Base-by-base conservation (phyloP, 37 sponge, comb jelly and placozoan species). In the Spongilla lacustris region DNA sequence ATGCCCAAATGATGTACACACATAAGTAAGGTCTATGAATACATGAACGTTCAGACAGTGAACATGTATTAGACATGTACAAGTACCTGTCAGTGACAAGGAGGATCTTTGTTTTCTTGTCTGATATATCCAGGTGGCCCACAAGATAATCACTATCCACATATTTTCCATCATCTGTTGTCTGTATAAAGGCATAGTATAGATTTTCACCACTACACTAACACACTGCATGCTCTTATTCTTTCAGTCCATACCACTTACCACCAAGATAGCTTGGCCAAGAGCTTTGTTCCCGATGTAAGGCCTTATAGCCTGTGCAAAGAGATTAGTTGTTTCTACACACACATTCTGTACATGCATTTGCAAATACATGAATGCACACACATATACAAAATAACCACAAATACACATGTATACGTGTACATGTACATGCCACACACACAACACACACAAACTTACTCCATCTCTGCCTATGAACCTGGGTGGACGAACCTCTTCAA, bases 401-500 rank as follows among this genome's bases (percentile, higher is more conserved):
- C 25, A 25, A n/a, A n/a, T n/a, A n/a, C n/a, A n/a, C n/a, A n/a
- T n/a, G n/a, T n/a, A n/a, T n/a, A n/a, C n/a, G n/a, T 81, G 27
- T 48, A 30, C 32, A 30, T 66, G 69, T 81, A 67, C 69, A 67
- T 82, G 73, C 13, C 21, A 27, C 24, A 25, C 14, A 3, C 41
- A 41, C 35, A 68, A 11, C n/a, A n/a, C n/a, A n/a, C n/a, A n/a
- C n/a, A n/a, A 32, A 34, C 86, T 75, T 66, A 89, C 88, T 36
- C 88, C 92, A 87, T 91, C 88, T 68, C 80, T 69, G 21, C 84
- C 87, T 26, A 94, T 94, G 50, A 84, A 90, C 31, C 94, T 66
- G 12, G 94, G 91, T 30, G 82, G 91, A 34, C 94, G 74, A 3
- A 94, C 75, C 32, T 87, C 88, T 28, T 81, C 72, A 21, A 90